Evolutionary conservation across 2,888 invertebrate species (phyloP), one percentile per base, ranked within the genome.

Genomic region (Amorpha juglandis): DNA sequence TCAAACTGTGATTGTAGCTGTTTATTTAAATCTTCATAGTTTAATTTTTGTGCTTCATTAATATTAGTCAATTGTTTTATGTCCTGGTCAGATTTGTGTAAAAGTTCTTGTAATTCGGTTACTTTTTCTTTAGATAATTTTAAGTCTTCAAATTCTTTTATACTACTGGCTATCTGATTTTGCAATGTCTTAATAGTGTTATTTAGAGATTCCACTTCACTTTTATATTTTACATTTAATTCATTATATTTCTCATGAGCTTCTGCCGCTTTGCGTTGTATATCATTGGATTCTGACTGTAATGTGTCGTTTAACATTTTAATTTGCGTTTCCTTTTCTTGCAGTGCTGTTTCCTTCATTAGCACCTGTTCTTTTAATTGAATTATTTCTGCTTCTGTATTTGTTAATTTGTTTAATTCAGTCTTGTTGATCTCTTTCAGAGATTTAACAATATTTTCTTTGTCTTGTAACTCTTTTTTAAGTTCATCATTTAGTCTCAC

Each of bases 11-110:
- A 66, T 74, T 92, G 90, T 67, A 93, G 69, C 72, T 93, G 91
- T 69, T 87, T 89, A 72, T 91, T 91, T 50, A 94, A 81, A 72
- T 92, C 93, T 78, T 94, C 93, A 67, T 92, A 92, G 74, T 94
- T 93, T 53, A 83, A 70, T 78, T 92, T 93, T 70, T 93, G 93
- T 4, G 89, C 93, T 71, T 92, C 91, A 70, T 93, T 94, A 63
- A 93, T 92, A 71, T 82, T 85, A 14, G 84, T 90, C 64, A 92
- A 74, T 76, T 91, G 88, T 76, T 92, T 93, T 63, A 92, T 90
- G 74, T 92, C 90, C 68, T 79, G 82, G 72, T 94, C 93, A n/a
- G 93, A 90, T 72, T 92, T 90, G 48, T 81, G 78, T 66, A 92
- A 72, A 58, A 90, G 81, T 70, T 83, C 81, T 77, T 94, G 89